These are phyloP conservation scores for Pseudococcus longispinus DNA, from an alignment of 2,888 invertebrate genomes.

Conservation along the genomic window DNA sequence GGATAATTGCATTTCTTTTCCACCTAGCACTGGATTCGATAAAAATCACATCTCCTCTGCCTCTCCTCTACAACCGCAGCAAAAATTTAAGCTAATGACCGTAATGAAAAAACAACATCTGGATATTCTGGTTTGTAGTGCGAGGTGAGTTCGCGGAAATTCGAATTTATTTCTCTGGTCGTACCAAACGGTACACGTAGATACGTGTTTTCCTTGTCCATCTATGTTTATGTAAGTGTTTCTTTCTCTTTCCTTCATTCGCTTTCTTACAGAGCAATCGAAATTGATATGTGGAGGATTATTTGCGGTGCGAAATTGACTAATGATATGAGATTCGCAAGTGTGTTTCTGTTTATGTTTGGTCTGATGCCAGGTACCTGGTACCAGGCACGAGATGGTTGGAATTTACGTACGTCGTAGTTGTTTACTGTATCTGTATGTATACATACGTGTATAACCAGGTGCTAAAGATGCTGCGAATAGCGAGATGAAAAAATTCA, in stretches of 20 bases:
- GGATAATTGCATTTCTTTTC: background rate
- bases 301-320: background rate
- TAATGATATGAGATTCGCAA: background rate
- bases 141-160: slow-evolving; percentile 23
- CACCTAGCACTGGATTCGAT: background rate
- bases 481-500: background rate
- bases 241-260: background rate
- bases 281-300: slow-evolving; percentile 12
- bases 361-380: slow-evolving; percentile 21
- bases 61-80: background rate
- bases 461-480: background rate
- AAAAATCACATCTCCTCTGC: background rate
- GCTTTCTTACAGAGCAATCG: background rate
- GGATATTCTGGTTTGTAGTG: background rate
- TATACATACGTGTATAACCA: background rate
- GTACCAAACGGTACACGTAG: background rate
- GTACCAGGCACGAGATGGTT: slow-evolving; percentile 25
- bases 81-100: slow-evolving; percentile 21
- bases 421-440: background rate
- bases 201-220: background rate
- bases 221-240: background rate
- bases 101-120: slow-evolving; percentile 14
- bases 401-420: slow-evolving; percentile 20
- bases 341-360: background rate
- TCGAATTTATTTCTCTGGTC: background rate